Percentiles rank a stretch among this genome's conserved stretches.
Conservation (phyloP, 2,113 vertebrate genomes). For the Gobio gobio region DNA sequence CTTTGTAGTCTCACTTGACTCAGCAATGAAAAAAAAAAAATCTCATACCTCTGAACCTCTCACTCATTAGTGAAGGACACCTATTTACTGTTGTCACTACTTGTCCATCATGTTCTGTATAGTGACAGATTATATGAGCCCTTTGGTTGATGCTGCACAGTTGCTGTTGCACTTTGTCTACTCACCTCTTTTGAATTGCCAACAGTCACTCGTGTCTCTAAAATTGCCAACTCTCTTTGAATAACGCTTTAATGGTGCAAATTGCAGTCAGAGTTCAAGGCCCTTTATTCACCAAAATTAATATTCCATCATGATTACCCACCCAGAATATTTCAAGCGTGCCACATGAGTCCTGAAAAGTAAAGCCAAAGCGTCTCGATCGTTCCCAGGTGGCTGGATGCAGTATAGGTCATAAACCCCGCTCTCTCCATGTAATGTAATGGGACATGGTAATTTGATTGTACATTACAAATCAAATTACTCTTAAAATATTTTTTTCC, state of each 20-base stretch:
- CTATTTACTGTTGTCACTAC: background rate
- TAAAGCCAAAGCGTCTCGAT: no score
- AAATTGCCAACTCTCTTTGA: background rate
- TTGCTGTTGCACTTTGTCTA: background rate
- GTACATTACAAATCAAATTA: no score
- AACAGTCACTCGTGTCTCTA: background rate
- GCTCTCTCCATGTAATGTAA: no score
- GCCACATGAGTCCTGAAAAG: no score
- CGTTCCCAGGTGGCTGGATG: no score
- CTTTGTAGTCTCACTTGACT: constrained; percentile 7
- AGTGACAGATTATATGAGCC: background rate
- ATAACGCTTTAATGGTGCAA: background rate
- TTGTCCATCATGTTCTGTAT: background rate
- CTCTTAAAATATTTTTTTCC: no score
- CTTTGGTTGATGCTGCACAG: background rate
- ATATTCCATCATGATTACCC: background rate
- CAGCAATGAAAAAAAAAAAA: background rate
- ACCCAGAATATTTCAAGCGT: background rate
- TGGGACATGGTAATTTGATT: no score
- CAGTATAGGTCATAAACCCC: no score
- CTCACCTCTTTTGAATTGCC: background rate
- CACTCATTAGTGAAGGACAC: background rate
- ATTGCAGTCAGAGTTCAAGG: background rate
- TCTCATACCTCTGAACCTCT: background rate
- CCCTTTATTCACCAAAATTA: background rate